phyloP scores from a whole-genome alignment of 2,888 invertebrate species.

The Cantharis nigra region DNA sequence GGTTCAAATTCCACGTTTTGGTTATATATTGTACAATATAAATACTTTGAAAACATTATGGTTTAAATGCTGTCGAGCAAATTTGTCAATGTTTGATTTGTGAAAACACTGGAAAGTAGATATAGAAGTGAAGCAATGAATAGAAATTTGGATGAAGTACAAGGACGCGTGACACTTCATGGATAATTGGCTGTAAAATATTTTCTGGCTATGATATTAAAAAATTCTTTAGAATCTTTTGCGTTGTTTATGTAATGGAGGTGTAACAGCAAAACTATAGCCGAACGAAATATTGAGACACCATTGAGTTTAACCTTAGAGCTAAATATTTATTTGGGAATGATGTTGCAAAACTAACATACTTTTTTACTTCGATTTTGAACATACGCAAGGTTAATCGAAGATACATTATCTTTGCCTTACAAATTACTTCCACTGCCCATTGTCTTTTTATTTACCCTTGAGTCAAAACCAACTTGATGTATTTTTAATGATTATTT shows the following conservation, averaged over 20 bases:
- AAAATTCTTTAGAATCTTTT: no score
- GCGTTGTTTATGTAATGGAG: no score
- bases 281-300: not conserved
- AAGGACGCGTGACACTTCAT: not conserved
- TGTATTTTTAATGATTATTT: conserved; percentile 39
- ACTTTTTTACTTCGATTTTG: not conserved
- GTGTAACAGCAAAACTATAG: no score
- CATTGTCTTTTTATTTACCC: conserved; percentile 25
- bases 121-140: not conserved
- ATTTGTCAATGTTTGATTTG: not conserved
- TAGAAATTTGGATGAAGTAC: not conserved
- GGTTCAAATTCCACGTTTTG: not conserved
- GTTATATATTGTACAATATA: no score
- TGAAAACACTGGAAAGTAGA: not conserved
- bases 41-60: no score
- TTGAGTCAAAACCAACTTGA: conserved; percentile 27
- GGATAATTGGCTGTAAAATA: not conserved
- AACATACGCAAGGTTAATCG: not conserved
- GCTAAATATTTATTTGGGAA: not conserved
- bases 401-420: not conserved
- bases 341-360: not conserved
- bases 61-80: no score
- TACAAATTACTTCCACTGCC: not conserved
- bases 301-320: not conserved
- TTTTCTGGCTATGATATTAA: not conserved